Evolutionary conservation across 2,888 invertebrate genomes (phyloP).

Genomic region (Amiota mariae): DNA sequence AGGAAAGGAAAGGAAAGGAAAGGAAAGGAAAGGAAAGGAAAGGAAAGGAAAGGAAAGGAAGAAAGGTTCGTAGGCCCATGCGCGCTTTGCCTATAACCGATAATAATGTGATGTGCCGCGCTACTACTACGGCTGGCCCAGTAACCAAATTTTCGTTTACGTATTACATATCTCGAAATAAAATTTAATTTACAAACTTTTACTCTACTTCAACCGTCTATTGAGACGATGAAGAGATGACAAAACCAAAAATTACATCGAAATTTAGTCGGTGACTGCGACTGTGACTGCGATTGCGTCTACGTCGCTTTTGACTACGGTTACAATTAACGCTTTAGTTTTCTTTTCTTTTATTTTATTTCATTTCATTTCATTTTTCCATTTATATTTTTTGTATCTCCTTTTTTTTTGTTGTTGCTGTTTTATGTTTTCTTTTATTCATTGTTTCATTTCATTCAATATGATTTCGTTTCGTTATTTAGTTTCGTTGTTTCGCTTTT

Average conservation of each 20-base stretch:
- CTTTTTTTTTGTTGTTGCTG: too few relatives aligned
- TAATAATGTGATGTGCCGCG: too few relatives aligned
- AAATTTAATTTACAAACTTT: too few relatives aligned
- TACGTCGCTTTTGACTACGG: neutral
- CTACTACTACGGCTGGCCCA: slow-evolving; percentile 37
- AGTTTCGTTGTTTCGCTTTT: neutral
- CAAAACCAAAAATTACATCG: neutral
- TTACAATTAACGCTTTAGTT: neutral
- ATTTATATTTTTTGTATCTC: neutral
- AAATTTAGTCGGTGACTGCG: neutral
- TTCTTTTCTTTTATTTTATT: neutral
- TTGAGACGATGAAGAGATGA: too few relatives aligned
- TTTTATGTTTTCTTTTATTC: neutral
- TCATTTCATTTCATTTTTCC: neutral
- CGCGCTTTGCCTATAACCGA: slow-evolving; percentile 37
- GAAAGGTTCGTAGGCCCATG: neutral
- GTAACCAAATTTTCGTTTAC: slow-evolving; percentile 30
- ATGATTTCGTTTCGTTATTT: slow-evolving; percentile 5
- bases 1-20: too few relatives aligned
- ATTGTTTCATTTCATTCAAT: neutral
- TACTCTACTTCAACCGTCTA: neutral
- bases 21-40: too few relatives aligned
- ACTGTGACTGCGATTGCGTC: neutral
- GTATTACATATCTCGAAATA: neutral
- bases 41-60: slow-evolving; percentile 3